Base-by-base conservation (phyloP, 2,888 invertebrate species). In the Perizoma affinitatum region DNA sequence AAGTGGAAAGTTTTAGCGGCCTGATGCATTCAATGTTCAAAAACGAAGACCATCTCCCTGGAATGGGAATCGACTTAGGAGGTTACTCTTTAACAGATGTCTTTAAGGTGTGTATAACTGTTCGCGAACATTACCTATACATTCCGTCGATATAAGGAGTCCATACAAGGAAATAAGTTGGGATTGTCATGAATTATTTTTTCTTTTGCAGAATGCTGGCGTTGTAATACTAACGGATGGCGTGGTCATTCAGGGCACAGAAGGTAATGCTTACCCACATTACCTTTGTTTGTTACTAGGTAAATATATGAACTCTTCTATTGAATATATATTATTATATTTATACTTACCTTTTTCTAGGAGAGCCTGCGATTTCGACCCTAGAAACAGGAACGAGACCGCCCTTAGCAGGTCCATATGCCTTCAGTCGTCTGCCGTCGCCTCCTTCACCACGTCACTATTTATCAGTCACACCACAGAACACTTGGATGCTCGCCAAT, bases 371-470 rank as follows among this genome's bases (percentile, higher is more conserved):
- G 0, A 60, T 67, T 5, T 65, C 69, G 70, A 80, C 66, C 6
- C 54, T 79, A 45, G 94, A 95, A 76, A 92, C 93, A 0, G 95
- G 94, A 49, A 95, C 95, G 0, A 92, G 97, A 68, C 96, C 97
- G 9, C 97, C 97, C 9, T 88, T 96, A 72, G 97, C 97, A 11
- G 98, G 97, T 36, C 97, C 97, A 38, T 98, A 97, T 84, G 97
- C 97, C 58, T 98, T 97, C 93, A 97, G 97, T 76, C 94, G 97
- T 58, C 95, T 97, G 70, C 98, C 97, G 41, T 93, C 95, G 69
- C 96, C 97, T 40, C 95, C 96, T 52, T 94, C 95, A 74, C 97
- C 97, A 44, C 94, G 96, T 67, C 95, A 97, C 76, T 96, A 96
- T 89, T 94, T 97, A 70, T 94, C 95, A 78, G 93, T 95, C 76